Evolutionary conservation across 2,888 invertebrate genomes (phyloP).

Genomic region (Microctonus aethiopoides): DNA sequence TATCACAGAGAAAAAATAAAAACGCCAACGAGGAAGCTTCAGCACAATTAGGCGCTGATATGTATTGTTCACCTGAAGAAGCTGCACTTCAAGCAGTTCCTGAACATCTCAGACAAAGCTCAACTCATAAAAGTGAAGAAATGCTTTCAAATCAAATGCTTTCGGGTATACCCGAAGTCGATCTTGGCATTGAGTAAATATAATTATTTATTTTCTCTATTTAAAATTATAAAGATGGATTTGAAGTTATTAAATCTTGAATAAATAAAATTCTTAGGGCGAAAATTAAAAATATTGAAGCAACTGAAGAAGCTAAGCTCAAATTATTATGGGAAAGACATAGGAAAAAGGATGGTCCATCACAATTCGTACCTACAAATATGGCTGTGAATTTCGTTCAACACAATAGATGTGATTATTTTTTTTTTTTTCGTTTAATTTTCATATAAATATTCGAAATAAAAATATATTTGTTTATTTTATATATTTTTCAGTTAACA

Average conservation of each 20-base stretch:
- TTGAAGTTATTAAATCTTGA: slow-evolving; percentile 32
- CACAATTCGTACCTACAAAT: slow-evolving; percentile 96
- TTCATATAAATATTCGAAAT: too few species aligned
- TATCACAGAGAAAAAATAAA: slow-evolving; percentile 85
- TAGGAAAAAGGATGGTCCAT: slow-evolving; percentile 91
- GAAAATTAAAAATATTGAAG: slow-evolving; percentile 98
- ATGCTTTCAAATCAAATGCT: slow-evolving; percentile 99
- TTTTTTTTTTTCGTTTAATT: too few species aligned
- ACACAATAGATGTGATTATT: slow-evolving; percentile 87
- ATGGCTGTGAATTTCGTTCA: slow-evolving; percentile 99
- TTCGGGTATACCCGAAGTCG: slow-evolving; percentile 99
- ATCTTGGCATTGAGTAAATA: slow-evolving; percentile 93
- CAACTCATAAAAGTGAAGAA: slow-evolving; percentile 92
- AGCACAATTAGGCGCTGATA: slow-evolving; percentile 60
- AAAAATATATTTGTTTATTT: too few species aligned
- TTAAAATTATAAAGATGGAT: neutral
- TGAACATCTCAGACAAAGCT: slow-evolving; percentile 86
- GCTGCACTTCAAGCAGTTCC: slow-evolving; percentile 91
- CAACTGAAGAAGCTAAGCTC: slow-evolving; percentile 98
- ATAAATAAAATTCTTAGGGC: slow-evolving; percentile 71
- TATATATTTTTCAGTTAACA: slow-evolving; percentile 76
- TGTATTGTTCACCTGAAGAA: slow-evolving; percentile 87
- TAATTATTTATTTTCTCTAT: neutral
- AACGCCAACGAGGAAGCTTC: slow-evolving; percentile 64
- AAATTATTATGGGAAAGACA: slow-evolving; percentile 88